A percentile compares a stretch with the other conserved stretches of the same genome.
phyloP scores from a whole-genome alignment of 1,140 invertebrate species.

The Temnothorax longispinosus region DNA sequence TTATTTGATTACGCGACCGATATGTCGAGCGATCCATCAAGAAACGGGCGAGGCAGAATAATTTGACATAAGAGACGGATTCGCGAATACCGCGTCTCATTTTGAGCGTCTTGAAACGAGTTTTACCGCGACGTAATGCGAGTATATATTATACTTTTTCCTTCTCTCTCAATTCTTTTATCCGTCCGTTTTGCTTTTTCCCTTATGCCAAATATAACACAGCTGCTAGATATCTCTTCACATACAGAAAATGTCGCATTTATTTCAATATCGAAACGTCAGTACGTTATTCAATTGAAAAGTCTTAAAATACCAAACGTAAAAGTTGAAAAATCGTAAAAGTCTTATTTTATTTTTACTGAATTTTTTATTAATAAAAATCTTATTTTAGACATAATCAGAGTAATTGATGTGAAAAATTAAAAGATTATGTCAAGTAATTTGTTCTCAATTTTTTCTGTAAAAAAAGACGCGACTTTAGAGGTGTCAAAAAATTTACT shows the following conservation, averaged over 20 bases:
- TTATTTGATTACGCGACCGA: slow-evolving; percentile 25
- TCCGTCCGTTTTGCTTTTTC: neutral
- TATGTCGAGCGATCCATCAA: slow-evolving; percentile 10
- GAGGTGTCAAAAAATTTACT: neutral
- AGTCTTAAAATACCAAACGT: neutral
- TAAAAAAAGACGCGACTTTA: neutral
- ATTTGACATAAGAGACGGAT: slow-evolving; percentile 22
- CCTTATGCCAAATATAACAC: neutral
- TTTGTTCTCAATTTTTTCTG: neutral
- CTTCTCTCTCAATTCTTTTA: neutral
- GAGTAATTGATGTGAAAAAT: neutral
- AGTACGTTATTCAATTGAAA: neutral
- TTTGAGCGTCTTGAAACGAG: neutral
- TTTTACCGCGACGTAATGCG: neutral
- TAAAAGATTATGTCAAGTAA: neutral
- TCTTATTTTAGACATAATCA: neutral
- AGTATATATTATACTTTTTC: neutral
- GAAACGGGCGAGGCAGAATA: slow-evolving; percentile 24
- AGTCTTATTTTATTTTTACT: neutral
- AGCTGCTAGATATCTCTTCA: neutral
- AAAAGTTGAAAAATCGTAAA: neutral
- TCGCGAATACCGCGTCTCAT: slow-evolving; percentile 9
- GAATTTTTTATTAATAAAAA: neutral
- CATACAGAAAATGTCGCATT: neutral
- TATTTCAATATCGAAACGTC: neutral